Evolutionary conservation across 2,888 invertebrate species (phyloP).

Genomic region (Folsomia manolachei): DNA sequence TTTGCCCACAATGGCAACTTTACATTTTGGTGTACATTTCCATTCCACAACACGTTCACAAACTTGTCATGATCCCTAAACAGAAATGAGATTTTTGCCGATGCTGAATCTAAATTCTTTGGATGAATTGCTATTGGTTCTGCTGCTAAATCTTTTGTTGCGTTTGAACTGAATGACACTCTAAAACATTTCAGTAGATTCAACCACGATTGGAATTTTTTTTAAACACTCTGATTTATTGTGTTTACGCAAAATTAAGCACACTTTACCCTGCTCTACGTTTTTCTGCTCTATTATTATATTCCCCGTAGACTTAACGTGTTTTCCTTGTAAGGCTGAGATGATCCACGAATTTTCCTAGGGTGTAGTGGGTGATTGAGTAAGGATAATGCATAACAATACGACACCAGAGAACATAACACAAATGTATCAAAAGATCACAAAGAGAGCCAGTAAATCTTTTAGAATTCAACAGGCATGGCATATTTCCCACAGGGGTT

Average conservation of each 20-base stretch:
- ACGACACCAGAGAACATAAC: not conserved
- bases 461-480: not conserved
- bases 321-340: too few species aligned
- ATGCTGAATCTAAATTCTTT: not conserved
- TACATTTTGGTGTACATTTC: not conserved
- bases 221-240: not conserved
- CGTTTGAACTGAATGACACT: not conserved
- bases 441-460: not conserved
- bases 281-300: too few species aligned
- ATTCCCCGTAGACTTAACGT: too few species aligned
- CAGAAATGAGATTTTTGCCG: not conserved
- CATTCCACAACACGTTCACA: not conserved
- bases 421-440: not conserved
- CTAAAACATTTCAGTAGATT: too few species aligned
- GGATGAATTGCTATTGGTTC: not conserved
- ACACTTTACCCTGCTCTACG: not conserved
- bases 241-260: slow-evolving; percentile 5
- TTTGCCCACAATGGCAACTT: not conserved
- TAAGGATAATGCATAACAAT: not conserved
- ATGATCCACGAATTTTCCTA: not conserved
- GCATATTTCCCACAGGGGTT: not conserved
- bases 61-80: not conserved
- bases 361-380: not conserved
- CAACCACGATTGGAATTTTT: not conserved
- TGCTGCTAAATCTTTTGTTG: too few species aligned